Evolutionary conservation across 2,113 vertebrate species (phyloP).

Genomic region (rat (Rattus norvegicus)): GRCr8 NC_086027.1:36189501-36190000

Average conservation of each 20-base stretch:
- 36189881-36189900: neutral
- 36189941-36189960: neutral
- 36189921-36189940: too few relatives aligned
- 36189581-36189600: neutral
- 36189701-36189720: constrained; percentile 22
- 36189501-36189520: neutral
- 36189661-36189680: neutral
- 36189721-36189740: neutral
- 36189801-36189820: neutral
- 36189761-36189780: neutral
- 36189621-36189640: neutral
- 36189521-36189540: rapidly evolving
- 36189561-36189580: neutral
- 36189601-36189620: constrained; percentile 42
- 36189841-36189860: neutral
- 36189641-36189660: neutral
- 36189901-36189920: neutral
- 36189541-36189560: neutral
- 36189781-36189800: neutral
- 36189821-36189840: neutral
- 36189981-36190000: neutral
- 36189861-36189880: neutral
- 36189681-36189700: constrained; percentile 26
- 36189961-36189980: neutral
- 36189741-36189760: neutral